Base-by-base conservation (phyloP, 1,140 invertebrate genomes). In the Macrotrachela quadricornifera region DNA sequence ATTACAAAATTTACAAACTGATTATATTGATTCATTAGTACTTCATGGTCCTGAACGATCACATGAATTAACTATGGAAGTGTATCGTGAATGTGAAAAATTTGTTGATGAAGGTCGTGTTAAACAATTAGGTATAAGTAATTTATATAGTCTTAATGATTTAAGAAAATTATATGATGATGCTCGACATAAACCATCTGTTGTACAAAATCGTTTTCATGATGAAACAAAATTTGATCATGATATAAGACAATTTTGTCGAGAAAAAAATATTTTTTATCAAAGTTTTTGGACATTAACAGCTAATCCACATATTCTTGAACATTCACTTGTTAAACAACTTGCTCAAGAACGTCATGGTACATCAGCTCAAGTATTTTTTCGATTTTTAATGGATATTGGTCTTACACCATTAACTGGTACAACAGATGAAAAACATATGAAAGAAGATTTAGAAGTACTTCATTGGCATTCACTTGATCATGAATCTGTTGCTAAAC, bases 171-270 rank as follows among this genome's bases (percentile, higher is more conserved):
- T 58, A 16, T 57, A 57, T 48, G 43, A 59, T 10, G 57, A 55
- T n/a, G 57, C 57, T 10, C 17, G 13, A 13, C 21, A 59, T 13
- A 58, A 58, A 42, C 57, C 57, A 13, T 21, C 57, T 15, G 57
- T 58, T n/a, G n/a, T 58, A n/a, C 57, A 58, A 46, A 58, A 58
- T 47, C 54, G 57, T 21, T 58, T 58, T 45, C 49, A 58, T 48
- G 55, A 54, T 13, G 39, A 57, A 18, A 54, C 57, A 14, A 57
- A 18, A n/a, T 58, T 59, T 46, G 57, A 58, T 44, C 14, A 17
- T 14, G 58, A 57, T 6, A 56, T 58, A 21, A 52, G 57, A 17
- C 36, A 46, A 30, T 58, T 58, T 45, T 58, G 57, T 41, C 21
- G 15, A 11, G 17, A 48, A 46, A 46, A 58, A 40, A 44, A 47